Evolutionary conservation across 2,888 invertebrate species (phyloP), one percentile per base, ranked within the genome.

Genomic region (Auanema freiburgensis): DNA sequence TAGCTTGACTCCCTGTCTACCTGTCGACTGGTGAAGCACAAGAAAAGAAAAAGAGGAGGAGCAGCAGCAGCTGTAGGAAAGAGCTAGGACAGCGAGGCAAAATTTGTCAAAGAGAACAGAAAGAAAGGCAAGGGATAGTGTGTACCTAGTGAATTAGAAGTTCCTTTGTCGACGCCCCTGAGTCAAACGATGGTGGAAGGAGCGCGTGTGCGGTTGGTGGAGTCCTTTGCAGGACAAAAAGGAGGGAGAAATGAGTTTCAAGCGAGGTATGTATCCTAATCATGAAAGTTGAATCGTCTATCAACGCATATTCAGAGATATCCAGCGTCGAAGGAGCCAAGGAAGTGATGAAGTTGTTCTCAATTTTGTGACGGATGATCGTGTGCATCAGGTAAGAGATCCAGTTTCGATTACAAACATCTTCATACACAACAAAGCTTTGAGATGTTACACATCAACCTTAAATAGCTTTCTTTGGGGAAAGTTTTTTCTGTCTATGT

Each of bases 341-440:
- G 79, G 76, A 44, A 77, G 77, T 44, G 79, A 81, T 56, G 76
- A 77, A 11, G 81, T 80, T 24, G 77, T 77, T n/a, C 79, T 81
- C 68, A 69, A 82, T 57, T 81, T 81, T 59, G 71, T 78, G n/a
- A 75, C 76, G 23, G 81, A 81, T 66, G 81, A 81, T 66, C 56
- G 81, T 10, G 63, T 76, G 60, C 63, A 67, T 33, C 23, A 46
- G 21, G 16, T 18, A 21, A 21, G 16, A 21, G 46, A 21, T 46
- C 16, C 46, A 21, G 46, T 46, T 52, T 52, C 6, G 4, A 21
- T 23, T n/a, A 6, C n/a, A 52, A 16, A n/a, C 16, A 18, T 46
- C 46, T 16, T 16, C 46, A 46, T 6, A 46, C 16, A 8, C 46
- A 43, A 16, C 21, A 6, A 8, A 46, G 46, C 16, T 46, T 46